phyloP scores from a whole-genome alignment of 2,797 vertebrate species.

The Champsocephalus gunnari region DNA sequence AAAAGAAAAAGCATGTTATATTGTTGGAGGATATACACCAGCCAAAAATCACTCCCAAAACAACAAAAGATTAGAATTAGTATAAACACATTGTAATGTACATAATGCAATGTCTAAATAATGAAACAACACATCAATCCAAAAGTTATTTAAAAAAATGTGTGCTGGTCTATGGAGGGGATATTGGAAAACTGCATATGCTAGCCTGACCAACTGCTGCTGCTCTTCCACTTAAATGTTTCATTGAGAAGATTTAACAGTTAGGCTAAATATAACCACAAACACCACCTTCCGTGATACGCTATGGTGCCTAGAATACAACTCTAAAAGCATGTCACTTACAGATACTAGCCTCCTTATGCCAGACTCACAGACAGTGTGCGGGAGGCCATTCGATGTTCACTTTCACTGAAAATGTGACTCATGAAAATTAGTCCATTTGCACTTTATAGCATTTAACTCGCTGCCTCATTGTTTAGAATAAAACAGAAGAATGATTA shows the following conservation, averaged over 20 bases:
- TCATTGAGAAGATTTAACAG: conserved; percentile 1
- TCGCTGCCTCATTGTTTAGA: conserved; percentile 15
- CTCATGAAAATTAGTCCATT: conserved; percentile 7
- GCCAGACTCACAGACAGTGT: not conserved
- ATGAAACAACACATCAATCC: not conserved
- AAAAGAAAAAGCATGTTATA: conserved; percentile 3
- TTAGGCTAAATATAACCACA: conserved; percentile 1
- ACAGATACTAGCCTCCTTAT: not conserved
- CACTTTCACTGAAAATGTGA: not conserved
- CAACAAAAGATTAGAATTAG: not conserved
- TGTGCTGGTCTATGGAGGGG: not conserved
- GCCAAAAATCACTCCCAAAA: not conserved
- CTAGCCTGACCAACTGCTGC: not conserved
- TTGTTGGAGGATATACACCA: not conserved
- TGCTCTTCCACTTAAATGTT: conserved; percentile 4
- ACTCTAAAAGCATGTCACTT: not conserved
- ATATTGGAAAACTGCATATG: conserved; percentile 7
- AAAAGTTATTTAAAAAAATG: not conserved
- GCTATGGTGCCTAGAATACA: not conserved
- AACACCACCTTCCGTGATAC: not conserved
- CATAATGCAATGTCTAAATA: not conserved
- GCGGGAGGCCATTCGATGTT: not conserved
- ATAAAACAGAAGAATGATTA: conserved; percentile 58
- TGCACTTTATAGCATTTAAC: conserved; percentile 12
- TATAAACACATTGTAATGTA: not conserved